Base-by-base conservation (phyloP, 2,888 invertebrate species). In the Girardia tigrina region DNA sequence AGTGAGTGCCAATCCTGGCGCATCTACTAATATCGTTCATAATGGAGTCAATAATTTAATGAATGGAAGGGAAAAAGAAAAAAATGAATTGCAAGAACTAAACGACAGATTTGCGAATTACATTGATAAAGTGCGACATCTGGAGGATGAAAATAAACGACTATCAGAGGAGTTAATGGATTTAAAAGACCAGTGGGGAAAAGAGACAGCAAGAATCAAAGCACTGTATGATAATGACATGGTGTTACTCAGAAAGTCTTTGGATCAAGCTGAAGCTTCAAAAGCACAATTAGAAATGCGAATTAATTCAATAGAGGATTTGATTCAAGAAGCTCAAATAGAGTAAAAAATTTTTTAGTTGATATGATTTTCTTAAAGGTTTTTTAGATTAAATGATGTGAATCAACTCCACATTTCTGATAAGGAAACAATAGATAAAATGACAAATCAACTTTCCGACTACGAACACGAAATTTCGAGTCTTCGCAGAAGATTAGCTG, bases 91-190 rank as follows among this genome's bases (percentile, higher is more conserved):
- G 83, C 80, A 80, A 79, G 85, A 86, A 78, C 80, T 86, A 78
- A 86, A 86, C 80, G 86, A 86, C 79, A 81, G 86, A 74, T 84
- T 86, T 76, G 86, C 86, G 77, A 82, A 81, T 80, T 86, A 86
- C 81, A 86, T 86, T 78, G 86, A 86, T 81, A 85, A 86, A 80
- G 80, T 81, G 8, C 16, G 76, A 12, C n/a, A 16, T 16, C n/a
- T 56, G n/a, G 56, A 56, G 23, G 56, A 56, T n/a, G 56, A 56
- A 56, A 56, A 56, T 56, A 56, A 56, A 56, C n/a, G 56, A 16
- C n/a, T 56, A 12, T 20, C 8, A 12, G 56, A 56, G n/a, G 56
- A 56, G n/a, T 56, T 56, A 16, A 56, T 2, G n/a, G 56, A 56
- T 56, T 56, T 56, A 16, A 56, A 56, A 56, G 56, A 56, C 23